phyloP scores from a whole-genome alignment of 2,113 vertebrate species.

The Grallaria varia region DNA sequence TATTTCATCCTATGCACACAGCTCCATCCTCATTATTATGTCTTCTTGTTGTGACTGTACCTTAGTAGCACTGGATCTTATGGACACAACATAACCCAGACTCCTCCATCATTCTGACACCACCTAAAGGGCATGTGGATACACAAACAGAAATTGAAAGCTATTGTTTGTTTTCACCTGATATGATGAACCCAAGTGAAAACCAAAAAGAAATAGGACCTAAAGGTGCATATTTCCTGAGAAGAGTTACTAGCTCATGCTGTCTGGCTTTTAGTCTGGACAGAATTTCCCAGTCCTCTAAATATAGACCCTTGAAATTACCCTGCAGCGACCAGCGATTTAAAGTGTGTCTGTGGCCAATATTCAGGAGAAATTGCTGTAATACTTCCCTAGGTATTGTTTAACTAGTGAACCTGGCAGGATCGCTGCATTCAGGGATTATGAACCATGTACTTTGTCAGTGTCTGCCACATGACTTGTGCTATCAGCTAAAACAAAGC shows the following conservation, averaged over 20 bases:
- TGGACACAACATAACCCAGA: background rate
- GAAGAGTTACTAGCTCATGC: background rate
- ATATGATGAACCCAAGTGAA: background rate
- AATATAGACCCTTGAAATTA: background rate
- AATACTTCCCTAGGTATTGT: background rate
- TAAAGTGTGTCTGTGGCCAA: background rate
- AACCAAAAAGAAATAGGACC: background rate
- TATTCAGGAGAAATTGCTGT: background rate
- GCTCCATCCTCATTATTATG: background rate
- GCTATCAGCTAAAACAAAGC: background rate
- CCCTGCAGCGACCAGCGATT: background rate
- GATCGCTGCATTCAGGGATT: background rate
- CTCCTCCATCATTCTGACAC: background rate
- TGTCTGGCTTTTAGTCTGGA: background rate
- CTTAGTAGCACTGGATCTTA: background rate
- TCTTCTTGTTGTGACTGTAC: background rate
- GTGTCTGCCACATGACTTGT: rapidly evolving
- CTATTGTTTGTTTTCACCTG: background rate
- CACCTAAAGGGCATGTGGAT: background rate
- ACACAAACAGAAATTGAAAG: background rate
- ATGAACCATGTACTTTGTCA: background rate
- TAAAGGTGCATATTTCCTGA: background rate
- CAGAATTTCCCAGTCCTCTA: background rate
- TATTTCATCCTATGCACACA: background rate
- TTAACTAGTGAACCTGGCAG: background rate